These are phyloP conservation scores for Tachuris rubrigastra DNA, from an alignment of 2,113 vertebrate species.

Conservation along the genomic window DNA sequence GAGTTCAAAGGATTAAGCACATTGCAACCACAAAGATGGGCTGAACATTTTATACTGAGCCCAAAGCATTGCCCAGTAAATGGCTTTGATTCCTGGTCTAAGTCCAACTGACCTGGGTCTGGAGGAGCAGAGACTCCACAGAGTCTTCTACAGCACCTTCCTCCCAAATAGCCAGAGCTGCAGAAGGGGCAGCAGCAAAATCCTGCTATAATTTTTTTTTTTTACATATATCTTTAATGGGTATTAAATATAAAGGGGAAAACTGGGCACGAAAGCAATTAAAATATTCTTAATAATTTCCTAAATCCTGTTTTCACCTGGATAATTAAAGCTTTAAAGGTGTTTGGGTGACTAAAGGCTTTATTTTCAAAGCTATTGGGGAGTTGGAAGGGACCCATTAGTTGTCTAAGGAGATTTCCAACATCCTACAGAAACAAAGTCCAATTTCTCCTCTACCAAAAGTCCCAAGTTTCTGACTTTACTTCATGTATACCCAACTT, in stretches of 20 bases:
- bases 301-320: neutral
- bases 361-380: neutral
- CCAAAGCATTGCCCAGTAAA: neutral
- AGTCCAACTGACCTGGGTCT: neutral
- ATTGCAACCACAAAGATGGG: neutral
- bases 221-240: neutral
- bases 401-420: neutral
- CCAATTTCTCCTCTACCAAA: neutral
- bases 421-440: neutral
- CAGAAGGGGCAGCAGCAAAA: neutral
- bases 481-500: neutral
- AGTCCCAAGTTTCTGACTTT: neutral
- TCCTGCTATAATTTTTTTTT: too few relatives aligned
- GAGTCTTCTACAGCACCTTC: neutral
- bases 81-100: too few relatives aligned
- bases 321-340: neutral
- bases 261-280: neutral
- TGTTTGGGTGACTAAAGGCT: neutral
- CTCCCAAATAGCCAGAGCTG: neutral
- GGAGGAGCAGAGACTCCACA: neutral
- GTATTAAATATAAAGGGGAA: neutral
- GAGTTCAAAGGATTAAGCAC: neutral
- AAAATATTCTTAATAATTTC: neutral
- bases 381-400: neutral
- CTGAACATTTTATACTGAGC: neutral